phyloP scores from a whole-genome alignment of 2,113 vertebrate species.

The Origma solitaria region DNA sequence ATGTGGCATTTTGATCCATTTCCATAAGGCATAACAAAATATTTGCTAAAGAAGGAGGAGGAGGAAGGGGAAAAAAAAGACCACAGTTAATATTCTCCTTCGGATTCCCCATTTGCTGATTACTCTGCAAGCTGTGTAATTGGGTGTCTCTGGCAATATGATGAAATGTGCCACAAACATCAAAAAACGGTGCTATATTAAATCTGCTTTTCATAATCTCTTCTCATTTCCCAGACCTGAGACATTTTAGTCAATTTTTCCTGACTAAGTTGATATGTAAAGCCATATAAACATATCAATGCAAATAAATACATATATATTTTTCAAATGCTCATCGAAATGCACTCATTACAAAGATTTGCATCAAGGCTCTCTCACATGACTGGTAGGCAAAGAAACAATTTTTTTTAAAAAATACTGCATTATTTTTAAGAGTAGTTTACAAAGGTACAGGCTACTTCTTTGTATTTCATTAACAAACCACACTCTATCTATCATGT shows the following conservation, averaged over 20 bases:
- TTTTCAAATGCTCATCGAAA: slow-evolving; percentile 17
- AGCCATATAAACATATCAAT: slow-evolving; percentile 66
- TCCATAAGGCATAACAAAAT: slow-evolving; percentile 64
- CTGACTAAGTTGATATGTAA: slow-evolving; percentile 69
- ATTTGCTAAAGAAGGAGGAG: slow-evolving; percentile 54
- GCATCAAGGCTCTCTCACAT: slow-evolving; percentile 1
- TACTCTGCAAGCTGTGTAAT: slow-evolving; percentile 65
- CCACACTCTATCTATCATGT: background rate
- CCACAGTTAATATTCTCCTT: slow-evolving; percentile 53
- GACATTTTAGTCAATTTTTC: slow-evolving; percentile 69
- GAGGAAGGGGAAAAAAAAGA: background rate
- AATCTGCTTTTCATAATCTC: slow-evolving; percentile 72
- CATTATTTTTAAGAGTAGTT: slow-evolving; percentile 35
- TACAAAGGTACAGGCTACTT: background rate
- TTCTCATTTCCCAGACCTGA: slow-evolving; percentile 66
- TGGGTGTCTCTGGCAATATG: slow-evolving; percentile 57
- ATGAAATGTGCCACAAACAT: slow-evolving; percentile 70
- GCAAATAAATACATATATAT: slow-evolving; percentile 63
- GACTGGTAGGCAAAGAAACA: background rate
- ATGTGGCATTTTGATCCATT: slow-evolving; percentile 61
- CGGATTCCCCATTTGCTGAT: slow-evolving; percentile 59
- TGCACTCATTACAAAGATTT: slow-evolving; percentile 46
- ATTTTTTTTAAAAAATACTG: background rate
- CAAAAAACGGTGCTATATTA: slow-evolving; percentile 59
- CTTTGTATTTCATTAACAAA: background rate